A percentile compares a stretch with the other conserved stretches of the same genome.
Conservation (phyloP, 1,140 invertebrate species). For the Drosophila sproati region DNA sequence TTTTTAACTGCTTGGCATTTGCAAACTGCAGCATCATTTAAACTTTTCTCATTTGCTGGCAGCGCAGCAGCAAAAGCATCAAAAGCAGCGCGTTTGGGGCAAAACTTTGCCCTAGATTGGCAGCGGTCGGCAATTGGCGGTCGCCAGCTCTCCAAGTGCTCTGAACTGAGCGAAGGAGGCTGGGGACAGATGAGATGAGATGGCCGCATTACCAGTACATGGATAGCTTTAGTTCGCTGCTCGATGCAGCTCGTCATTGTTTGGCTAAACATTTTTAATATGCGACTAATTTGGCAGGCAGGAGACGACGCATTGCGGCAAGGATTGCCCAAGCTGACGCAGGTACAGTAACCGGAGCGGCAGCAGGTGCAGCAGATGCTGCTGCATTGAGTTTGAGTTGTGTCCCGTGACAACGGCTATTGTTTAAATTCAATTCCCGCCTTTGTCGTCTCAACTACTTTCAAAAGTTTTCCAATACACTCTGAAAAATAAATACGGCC, state of each 20-base stretch:
- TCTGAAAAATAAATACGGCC: not conserved
- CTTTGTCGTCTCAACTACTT: constrained; percentile 82
- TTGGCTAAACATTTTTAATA: constrained; percentile 79
- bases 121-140: constrained; percentile 23
- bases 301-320: constrained; percentile 16
- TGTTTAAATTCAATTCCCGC: constrained; percentile 81
- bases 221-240: constrained; percentile 23
- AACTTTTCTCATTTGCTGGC: constrained; percentile 82
- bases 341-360: not conserved
- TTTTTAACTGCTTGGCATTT: constrained; percentile 82
- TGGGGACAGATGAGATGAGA: constrained; percentile 40
- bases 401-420: constrained; percentile 69
- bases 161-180: not conserved
- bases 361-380: constrained; percentile 2
- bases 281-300: constrained; percentile 73
- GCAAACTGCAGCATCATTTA: constrained; percentile 82
- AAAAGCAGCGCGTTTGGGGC: constrained; percentile 20
- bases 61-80: constrained; percentile 50
- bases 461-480: constrained; percentile 62
- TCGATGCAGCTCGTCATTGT: constrained; percentile 60
- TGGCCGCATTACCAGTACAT: constrained; percentile 14
- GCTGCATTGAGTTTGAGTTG: constrained; percentile 37
- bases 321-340: not conserved
- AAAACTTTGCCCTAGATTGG: constrained; percentile 68
- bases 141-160: no score